Conservation (phyloP, 2,888 invertebrate genomes). For the Metacarcinus magister region DNA sequence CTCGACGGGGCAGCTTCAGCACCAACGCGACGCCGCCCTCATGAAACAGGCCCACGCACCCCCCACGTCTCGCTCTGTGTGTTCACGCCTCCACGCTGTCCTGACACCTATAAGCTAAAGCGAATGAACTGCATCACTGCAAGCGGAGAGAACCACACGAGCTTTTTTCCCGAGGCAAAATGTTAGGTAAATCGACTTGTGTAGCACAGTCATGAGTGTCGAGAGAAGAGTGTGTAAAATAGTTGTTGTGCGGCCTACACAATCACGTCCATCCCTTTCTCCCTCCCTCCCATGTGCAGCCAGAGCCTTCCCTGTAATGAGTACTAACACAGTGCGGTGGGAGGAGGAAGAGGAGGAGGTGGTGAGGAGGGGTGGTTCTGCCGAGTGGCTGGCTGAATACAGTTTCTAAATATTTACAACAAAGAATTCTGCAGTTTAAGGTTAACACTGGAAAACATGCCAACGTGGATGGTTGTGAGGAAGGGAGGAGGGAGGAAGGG, state of each 20-base stretch:
- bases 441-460: background rate
- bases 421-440: conserved; percentile 31
- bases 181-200: background rate
- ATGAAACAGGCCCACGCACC: too few relatives aligned
- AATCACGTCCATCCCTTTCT: background rate
- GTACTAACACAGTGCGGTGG: background rate
- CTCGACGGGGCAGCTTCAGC: background rate
- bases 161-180: background rate
- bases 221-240: background rate
- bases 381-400: conserved; percentile 30
- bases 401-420: conserved; percentile 30
- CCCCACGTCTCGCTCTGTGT: background rate
- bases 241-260: background rate
- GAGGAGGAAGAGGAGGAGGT: background rate
- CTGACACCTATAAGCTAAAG: conserved; percentile 18
- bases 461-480: background rate
- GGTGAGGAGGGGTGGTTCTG: background rate
- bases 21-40: conserved; percentile 13
- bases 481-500: background rate
- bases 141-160: background rate
- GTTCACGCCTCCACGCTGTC: background rate
- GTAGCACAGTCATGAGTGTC: background rate
- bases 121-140: background rate
- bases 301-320: background rate
- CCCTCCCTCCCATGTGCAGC: background rate